Evolutionary conservation across 92 coral and sea anemone species (phyloP), one percentile per base, ranked within the genome.

Genomic region (Montipora capitata): DNA sequence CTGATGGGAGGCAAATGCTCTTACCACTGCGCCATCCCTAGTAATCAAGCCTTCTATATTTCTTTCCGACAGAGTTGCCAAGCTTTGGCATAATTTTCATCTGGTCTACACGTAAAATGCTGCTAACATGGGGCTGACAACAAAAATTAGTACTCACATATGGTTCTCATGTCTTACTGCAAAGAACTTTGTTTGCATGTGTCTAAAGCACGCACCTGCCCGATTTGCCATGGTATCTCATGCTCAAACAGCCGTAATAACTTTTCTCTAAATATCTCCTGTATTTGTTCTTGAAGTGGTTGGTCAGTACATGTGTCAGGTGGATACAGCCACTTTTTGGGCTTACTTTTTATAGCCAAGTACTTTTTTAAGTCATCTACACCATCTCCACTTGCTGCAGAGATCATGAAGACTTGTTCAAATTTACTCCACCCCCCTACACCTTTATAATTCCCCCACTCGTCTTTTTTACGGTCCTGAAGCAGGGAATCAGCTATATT

Each of bases 191-290:
- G 3, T 17, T 68, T 38, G 6, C 27, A 39, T 68, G 43, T 10
- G 10, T 68, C 14, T 38, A 7, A 2, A 45, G n/a, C 1, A 89
- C 96, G 52, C 41, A 94, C 98, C 95, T 98, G 99, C 64, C 88
- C 92, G 15, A 95, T 90, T 79, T 98, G 99, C 98, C 98, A 98
- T 10, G 99, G 99, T 85, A 98, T 96, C 78, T 98, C 99, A 89
- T 98, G 99, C 20, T 96, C 94, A 88, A 96, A 98, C 57, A 98
- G 86, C 44, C 83, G 87, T 85, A 98, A 81, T n/a, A 98, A 78
- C 42, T 96, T 94, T 79, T 96, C 99, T 78, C 98, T 90, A 91
- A 98, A 98, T 38, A 94, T 75, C 84, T 98, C 99, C 72, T 72
- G 84, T 70, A 98, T 91, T 85, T 95, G 86, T 59, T 89, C 89